Conservation (phyloP, 2,888 invertebrate species). For the Epistrophella euchroma region DNA sequence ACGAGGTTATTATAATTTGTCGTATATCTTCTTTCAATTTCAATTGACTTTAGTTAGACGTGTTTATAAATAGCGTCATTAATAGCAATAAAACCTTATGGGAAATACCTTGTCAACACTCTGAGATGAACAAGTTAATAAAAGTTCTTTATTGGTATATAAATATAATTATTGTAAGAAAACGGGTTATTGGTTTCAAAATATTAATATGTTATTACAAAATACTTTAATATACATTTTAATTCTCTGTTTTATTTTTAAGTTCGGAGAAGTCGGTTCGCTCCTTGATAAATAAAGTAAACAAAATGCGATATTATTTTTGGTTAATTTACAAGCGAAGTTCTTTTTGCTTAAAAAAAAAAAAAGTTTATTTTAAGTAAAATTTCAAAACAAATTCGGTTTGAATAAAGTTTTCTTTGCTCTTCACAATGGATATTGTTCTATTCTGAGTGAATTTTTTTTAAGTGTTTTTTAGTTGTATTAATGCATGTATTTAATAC, state of each 20-base stretch:
- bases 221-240: neutral
- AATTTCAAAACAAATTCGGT: neutral
- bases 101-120: neutral
- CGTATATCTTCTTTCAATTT: constrained; percentile 26
- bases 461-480: neutral
- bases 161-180: neutral
- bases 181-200: neutral
- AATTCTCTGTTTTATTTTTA: neutral
- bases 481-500: neutral
- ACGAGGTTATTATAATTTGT: constrained; percentile 19
- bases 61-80: constrained; percentile 1
- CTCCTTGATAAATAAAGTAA: too few species aligned
- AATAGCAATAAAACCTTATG: neutral
- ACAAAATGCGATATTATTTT: too few species aligned
- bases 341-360: too few species aligned
- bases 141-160: neutral
- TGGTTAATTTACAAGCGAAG: neutral
- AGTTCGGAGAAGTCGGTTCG: neutral
- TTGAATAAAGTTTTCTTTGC: neutral
- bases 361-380: neutral
- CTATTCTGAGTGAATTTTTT: too few species aligned
- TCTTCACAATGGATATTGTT: too few species aligned
- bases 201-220: neutral
- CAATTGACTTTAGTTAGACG: constrained; percentile 23
- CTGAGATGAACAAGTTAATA: neutral